Evolutionary conservation across 2,888 invertebrate genomes (phyloP).

Genomic region (Ornithoptera priamus): DNA sequence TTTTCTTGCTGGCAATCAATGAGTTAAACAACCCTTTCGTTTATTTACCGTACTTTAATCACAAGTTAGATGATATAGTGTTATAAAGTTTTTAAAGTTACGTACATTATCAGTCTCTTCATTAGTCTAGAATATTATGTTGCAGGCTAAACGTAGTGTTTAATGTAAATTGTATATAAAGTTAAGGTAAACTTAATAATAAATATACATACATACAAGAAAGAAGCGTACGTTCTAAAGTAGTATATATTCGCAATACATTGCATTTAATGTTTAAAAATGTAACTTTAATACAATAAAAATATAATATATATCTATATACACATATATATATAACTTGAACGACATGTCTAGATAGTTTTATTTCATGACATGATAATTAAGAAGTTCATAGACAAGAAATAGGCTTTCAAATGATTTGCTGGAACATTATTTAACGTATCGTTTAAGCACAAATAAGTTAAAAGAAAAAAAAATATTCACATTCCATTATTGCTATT

Average conservation of each 20-base stretch:
- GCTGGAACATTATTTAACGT: background rate
- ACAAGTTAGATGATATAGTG: too few species aligned
- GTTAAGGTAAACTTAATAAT: conserved; percentile 2
- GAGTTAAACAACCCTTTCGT: background rate
- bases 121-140: background rate
- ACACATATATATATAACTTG: background rate
- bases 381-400: background rate
- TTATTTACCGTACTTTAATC: too few species aligned
- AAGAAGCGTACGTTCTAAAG: conserved; percentile 77
- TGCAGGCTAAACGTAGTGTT: background rate
- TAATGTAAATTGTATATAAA: conserved; percentile 12
- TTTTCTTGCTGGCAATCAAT: background rate
- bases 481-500: background rate
- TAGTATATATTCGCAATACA: conserved; percentile 40
- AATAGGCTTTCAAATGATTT: background rate
- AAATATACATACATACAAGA: conserved; percentile 46
- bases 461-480: background rate
- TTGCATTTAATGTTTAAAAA: background rate
- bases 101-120: too few species aligned
- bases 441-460: background rate
- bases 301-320: too few species aligned
- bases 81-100: too few species aligned
- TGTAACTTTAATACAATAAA: too few species aligned
- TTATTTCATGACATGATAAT: background rate
- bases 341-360: background rate